Conservation (phyloP, 1,140 invertebrate genomes). For the Drosophila mayri region DNA sequence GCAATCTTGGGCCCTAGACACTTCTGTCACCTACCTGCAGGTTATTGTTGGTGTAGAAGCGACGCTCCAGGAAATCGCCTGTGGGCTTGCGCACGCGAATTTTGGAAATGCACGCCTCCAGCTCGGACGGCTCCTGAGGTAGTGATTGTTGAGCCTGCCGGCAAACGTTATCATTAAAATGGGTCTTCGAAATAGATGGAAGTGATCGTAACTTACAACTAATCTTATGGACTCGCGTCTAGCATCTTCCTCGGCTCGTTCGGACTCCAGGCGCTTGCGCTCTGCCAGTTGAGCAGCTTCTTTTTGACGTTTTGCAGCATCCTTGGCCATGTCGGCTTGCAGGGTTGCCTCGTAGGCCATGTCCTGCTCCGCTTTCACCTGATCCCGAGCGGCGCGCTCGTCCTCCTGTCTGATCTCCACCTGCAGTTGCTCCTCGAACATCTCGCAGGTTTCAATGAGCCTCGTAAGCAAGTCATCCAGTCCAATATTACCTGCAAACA, state of each 20-base stretch:
- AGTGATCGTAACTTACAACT: slow-evolving; percentile 46
- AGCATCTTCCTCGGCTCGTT: slow-evolving; percentile 89
- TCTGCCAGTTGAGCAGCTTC: slow-evolving; percentile 89
- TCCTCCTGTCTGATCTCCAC: slow-evolving; percentile 94
- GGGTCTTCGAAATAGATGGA: not conserved
- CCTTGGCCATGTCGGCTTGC: slow-evolving; percentile 95
- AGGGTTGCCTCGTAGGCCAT: slow-evolving; percentile 96
- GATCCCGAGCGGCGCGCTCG: slow-evolving; percentile 94
- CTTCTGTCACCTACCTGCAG: slow-evolving; percentile 86
- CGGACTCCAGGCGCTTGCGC: slow-evolving; percentile 89
- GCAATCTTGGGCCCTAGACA: not conserved
- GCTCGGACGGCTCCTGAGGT: slow-evolving; percentile 88
- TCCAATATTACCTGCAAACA: slow-evolving; percentile 88
- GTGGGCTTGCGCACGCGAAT: slow-evolving; percentile 92
- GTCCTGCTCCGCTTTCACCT: slow-evolving; percentile 97
- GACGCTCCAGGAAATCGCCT: slow-evolving; percentile 90
- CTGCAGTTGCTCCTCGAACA: slow-evolving; percentile 92
- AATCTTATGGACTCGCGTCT: slow-evolving; percentile 88
- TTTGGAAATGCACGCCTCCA: slow-evolving; percentile 87
- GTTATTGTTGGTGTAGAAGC: slow-evolving; percentile 89
- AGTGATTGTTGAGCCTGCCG: slow-evolving; percentile 87
- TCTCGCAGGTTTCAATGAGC: slow-evolving; percentile 93
- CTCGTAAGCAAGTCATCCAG: slow-evolving; percentile 94
- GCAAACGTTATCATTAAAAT: not conserved
- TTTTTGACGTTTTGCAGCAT: slow-evolving; percentile 91